Evolutionary conservation across 2,113 vertebrate genomes (phyloP).

Genomic region (Caranx melampygus): DNA sequence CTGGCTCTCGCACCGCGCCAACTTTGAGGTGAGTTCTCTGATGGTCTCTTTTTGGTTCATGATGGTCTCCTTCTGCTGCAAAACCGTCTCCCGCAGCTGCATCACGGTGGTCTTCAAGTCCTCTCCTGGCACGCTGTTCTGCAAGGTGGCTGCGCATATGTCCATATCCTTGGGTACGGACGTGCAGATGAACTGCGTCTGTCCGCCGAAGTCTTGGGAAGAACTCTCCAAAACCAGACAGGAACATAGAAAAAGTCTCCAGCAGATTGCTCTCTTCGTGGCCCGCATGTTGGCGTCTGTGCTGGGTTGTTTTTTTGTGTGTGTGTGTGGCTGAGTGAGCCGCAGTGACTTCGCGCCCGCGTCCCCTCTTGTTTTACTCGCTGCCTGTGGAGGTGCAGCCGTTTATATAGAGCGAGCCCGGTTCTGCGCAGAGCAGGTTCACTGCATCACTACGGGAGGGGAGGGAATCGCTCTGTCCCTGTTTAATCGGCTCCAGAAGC

Average conservation of each 20-base stretch:
- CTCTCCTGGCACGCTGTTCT: slow-evolving; percentile 88
- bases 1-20: slow-evolving; percentile 93
- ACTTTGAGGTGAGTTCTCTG: slow-evolving; percentile 94
- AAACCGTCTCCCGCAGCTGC: slow-evolving; percentile 95
- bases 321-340: slow-evolving; percentile 14
- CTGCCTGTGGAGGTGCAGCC: slow-evolving; percentile 63
- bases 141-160: slow-evolving; percentile 92
- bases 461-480: slow-evolving; percentile 50
- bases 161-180: slow-evolving; percentile 96
- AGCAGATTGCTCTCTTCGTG: slow-evolving; percentile 66
- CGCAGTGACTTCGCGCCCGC: slow-evolving; percentile 53
- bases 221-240: slow-evolving; percentile 80
- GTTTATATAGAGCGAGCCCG: slow-evolving; percentile 80
- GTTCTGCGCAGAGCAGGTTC: slow-evolving; percentile 77
- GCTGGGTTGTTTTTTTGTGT: slow-evolving; percentile 2
- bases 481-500: slow-evolving; percentile 65
- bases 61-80: slow-evolving; percentile 98
- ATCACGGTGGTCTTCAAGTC: slow-evolving; percentile 92
- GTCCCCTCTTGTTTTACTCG: slow-evolving; percentile 70
- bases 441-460: slow-evolving; percentile 79
- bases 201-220: slow-evolving; percentile 89
- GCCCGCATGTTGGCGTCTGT: slow-evolving; percentile 68
- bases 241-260: slow-evolving; percentile 85
- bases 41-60: slow-evolving; percentile 98
- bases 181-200: slow-evolving; percentile 97